Base-by-base conservation (phyloP, 1,140 invertebrate genomes). In the Bombyx mandarina region DNA sequence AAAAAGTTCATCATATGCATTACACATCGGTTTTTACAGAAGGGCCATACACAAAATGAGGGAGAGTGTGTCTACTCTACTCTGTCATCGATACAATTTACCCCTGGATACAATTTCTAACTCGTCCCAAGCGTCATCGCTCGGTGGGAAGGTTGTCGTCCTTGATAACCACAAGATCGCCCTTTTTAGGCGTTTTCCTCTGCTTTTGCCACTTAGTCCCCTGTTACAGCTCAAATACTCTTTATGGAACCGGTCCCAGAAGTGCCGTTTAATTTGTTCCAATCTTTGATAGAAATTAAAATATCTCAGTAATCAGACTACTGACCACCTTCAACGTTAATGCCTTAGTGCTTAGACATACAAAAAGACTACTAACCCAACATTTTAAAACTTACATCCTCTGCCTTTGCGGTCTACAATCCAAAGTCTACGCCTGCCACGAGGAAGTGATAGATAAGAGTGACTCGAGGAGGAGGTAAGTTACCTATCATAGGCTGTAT, bases 401-500 rank as follows among this genome's bases (percentile, higher is more conserved):
- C 52, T 35, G 6, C 42, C 52, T 18, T 54, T 43, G 7, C 52
- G 43, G n/a, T 45, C 26, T 7, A 43, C 8, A 12, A 54, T 54
- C 9, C 42, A 12, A 44, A 44, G 52, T 54, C 52, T 10, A 45
- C 10, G 45, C 54, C 54, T 7, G 7, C n/a, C 18, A 10, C 9
- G 8, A 49, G 8, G 35, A 50, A 57, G 3, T 47, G 55, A 50
- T 43, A 50, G n/a, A 9, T 35, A 35, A 48, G 55, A 12, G 7
- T 42, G 7, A 57, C 22, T 8, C 55, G 46, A 9, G 18, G 9
- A 35, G 35, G 7, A 43, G 55, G 55, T 49, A 57, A 26, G 47
- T 57, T 50, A 8, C 55, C 55, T 42, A 57, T 57, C 9, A 50
- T 50, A 7, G 55, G 55, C 10, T 12, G 35, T 43, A 57, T 22